Evolutionary conservation across 2,797 vertebrate genomes (phyloP), one percentile per base, ranked within the genome.

Genomic region (Scarus forsteni): DNA sequence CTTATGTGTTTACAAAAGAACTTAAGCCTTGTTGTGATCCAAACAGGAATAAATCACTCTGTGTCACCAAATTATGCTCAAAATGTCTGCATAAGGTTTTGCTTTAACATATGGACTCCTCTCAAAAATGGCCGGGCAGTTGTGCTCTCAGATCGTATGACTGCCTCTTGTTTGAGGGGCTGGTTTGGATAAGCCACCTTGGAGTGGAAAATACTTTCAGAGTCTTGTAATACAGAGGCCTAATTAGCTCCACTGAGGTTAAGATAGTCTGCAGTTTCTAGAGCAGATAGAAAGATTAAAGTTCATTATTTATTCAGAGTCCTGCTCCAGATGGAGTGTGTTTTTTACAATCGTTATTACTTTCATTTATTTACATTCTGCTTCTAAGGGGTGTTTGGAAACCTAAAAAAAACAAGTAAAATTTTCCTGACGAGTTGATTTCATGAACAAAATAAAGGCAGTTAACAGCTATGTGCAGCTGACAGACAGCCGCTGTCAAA

Each of bases 161-260:
- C 63, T 50, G 51, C 50, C 43, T 59, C 65, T 66, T 66, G 69
- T 79, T 60, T 73, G 70, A n/a, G 36, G 56, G 53, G 38, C 51
- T 43, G 46, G 44, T 72, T 66, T 57, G 60, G 58, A 73, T 52
- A 19, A 64, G 16, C 45, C 48, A 61, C 36, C 13, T 67, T 49
- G 76, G 79, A 75, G 16, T 40, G 44, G 16, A 83, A n/a, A 77
- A 77, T 70, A 67, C 46, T 70, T 64, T 50, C 66, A 79, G 66
- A 42, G 49, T 61, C 40, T 50, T 46, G 58, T 67, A 48, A 82
- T 71, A 65, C 50, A 50, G 15, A 35, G 62, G 64, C 45, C 54
- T 86, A 85, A 90, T 83, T 75, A 85, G 80, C 68, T 84, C 85
- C 84, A 62, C 62, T 1, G 79, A 73, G 81, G 77, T 66, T 71